These are phyloP conservation scores for Pteropus alecto DNA, from an alignment of 2,113 vertebrate genomes.

Conservation along the genomic window DNA sequence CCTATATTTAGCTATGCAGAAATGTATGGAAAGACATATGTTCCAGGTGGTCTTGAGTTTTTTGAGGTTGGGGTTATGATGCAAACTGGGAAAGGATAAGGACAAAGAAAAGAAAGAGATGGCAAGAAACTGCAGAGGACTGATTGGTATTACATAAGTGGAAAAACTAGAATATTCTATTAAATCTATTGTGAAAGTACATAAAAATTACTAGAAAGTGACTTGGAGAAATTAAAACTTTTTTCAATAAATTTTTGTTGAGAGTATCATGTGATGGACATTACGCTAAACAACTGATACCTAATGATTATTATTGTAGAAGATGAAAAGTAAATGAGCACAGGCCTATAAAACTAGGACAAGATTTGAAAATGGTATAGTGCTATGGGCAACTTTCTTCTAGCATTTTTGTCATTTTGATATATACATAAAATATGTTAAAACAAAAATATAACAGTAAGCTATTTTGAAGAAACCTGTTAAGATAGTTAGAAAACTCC, in stretches of 20 bases:
- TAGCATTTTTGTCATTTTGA: neutral
- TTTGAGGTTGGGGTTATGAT: neutral
- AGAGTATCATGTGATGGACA: neutral
- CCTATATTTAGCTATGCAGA: neutral
- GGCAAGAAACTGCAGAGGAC: neutral
- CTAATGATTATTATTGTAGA: neutral
- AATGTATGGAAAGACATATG: neutral
- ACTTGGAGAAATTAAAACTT: neutral
- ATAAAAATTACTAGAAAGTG: neutral
- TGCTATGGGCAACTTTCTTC: neutral
- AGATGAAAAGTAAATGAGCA: neutral
- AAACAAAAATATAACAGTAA: neutral
- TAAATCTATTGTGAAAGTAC: neutral
- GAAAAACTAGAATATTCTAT: neutral
- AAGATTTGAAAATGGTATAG: neutral
- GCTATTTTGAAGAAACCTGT: neutral
- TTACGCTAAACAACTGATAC: neutral
- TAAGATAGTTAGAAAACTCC: neutral
- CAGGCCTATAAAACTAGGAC: neutral
- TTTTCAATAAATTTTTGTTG: neutral
- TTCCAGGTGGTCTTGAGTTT: neutral
- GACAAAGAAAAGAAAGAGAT: neutral
- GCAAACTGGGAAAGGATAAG: neutral
- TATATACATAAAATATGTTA: neutral
- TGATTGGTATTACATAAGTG: neutral